Evolutionary conservation across 2,797 vertebrate species (phyloP).

Genomic region (Chelon labrosus): DNA sequence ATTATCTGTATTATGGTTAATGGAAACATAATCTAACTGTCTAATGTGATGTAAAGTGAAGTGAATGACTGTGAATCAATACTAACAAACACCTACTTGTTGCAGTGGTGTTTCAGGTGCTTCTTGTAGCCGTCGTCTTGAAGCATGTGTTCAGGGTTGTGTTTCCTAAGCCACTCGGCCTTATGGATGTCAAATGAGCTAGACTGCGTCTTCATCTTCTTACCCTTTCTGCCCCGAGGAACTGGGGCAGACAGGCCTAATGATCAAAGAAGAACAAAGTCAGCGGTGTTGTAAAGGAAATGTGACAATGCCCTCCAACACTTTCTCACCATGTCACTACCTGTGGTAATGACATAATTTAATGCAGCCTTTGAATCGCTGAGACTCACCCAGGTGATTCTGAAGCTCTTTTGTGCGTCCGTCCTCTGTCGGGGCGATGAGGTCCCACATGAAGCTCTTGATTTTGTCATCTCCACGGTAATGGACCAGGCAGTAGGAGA

Average conservation of each 20-base stretch:
- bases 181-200: slow-evolving; percentile 99
- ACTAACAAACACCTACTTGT: slow-evolving; percentile 89
- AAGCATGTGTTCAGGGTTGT: slow-evolving; percentile 97
- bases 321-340: background rate
- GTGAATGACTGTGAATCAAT: background rate
- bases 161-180: slow-evolving; percentile 98
- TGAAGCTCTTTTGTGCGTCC: slow-evolving; percentile 96
- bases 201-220: slow-evolving; percentile 97
- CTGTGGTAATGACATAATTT: background rate
- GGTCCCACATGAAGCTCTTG: slow-evolving; percentile 99
- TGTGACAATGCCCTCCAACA: background rate
- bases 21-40: slow-evolving; percentile 2
- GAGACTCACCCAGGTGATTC: slow-evolving; percentile 93
- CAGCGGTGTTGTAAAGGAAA: background rate
- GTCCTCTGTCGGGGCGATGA: slow-evolving; percentile 96
- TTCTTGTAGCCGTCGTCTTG: slow-evolving; percentile 99
- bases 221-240: slow-evolving; percentile 97
- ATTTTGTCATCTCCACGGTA: slow-evolving; percentile 99
- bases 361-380: background rate
- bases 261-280: slow-evolving; percentile 1
- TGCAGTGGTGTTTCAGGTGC: slow-evolving; percentile 98
- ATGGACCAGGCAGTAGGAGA: slow-evolving; percentile 96
- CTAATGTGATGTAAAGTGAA: too few species aligned
- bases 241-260: slow-evolving; percentile 96
- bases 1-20: background rate